Conservation (phyloP, 2,888 invertebrate species). For the Andrena chrysosceles region DNA sequence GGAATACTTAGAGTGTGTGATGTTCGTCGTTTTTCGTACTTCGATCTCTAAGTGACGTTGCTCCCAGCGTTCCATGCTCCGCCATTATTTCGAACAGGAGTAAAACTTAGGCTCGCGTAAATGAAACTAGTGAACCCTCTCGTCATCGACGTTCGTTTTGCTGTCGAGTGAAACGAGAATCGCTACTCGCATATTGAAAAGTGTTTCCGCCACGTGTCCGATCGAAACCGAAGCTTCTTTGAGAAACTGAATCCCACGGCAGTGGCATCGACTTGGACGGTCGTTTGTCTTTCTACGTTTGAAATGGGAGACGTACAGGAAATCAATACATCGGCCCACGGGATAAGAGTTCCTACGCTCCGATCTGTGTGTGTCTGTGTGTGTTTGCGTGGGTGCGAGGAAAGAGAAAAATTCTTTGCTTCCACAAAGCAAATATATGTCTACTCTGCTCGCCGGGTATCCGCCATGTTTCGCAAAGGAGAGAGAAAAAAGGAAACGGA, state of each 20-base stretch:
- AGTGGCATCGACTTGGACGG: slow-evolving; percentile 52
- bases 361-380: slow-evolving; percentile 17
- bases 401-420: slow-evolving; percentile 58
- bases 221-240: slow-evolving; percentile 19
- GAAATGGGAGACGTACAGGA: slow-evolving; percentile 80
- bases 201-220: slow-evolving; percentile 15
- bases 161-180: slow-evolving; percentile 10
- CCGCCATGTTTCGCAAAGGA: slow-evolving; percentile 1
- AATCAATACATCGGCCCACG: slow-evolving; percentile 80
- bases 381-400: slow-evolving; percentile 36
- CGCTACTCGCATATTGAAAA: slow-evolving; percentile 6
- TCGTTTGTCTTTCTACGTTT: slow-evolving; percentile 81
- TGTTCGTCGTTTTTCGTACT: slow-evolving; percentile 25
- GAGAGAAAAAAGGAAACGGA: slow-evolving; percentile 2
- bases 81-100: not conserved
- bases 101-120: not conserved
- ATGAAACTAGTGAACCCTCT: not conserved
- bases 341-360: slow-evolving; percentile 69
- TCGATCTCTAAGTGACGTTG: slow-evolving; percentile 23
- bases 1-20: slow-evolving; percentile 39
- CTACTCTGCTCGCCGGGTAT: slow-evolving; percentile 32
- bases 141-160: not conserved
- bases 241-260: slow-evolving; percentile 43
- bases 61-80: not conserved
- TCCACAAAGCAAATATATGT: slow-evolving; percentile 63